Conservation (phyloP, 2,797 vertebrate genomes). For the Lacerta bilineata region DNA sequence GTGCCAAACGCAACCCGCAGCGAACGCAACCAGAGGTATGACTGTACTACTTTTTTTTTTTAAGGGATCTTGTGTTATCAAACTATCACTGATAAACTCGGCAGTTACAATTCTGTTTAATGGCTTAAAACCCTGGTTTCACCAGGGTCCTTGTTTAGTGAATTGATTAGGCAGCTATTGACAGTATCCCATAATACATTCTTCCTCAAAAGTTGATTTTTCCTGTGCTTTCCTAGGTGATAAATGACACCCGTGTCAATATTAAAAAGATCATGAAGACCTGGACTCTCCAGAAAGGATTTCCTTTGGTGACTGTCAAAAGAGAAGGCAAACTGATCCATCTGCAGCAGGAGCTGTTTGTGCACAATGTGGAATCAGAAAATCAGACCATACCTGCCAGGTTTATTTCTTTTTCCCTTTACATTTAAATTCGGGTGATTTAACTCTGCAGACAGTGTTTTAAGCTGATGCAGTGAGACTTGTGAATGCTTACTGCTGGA, state of each 20-base stretch:
- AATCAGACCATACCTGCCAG: slow-evolving; percentile 78
- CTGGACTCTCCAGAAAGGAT: slow-evolving; percentile 94
- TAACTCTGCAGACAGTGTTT: neutral
- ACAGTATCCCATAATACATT: neutral
- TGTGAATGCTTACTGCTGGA: slow-evolving; percentile 17
- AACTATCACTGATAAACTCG: neutral
- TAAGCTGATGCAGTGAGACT: neutral
- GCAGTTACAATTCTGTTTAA: neutral
- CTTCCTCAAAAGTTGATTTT: slow-evolving; percentile 22
- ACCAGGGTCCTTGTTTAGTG: neutral
- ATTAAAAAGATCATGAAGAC: slow-evolving; percentile 93
- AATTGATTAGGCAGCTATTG: slow-evolving; percentile 1
- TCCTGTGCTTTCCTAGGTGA: slow-evolving; percentile 74
- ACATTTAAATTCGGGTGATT: slow-evolving; percentile 20
- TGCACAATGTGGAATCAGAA: slow-evolving; percentile 78
- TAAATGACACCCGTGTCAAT: slow-evolving; percentile 76
- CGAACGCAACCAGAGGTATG: no score
- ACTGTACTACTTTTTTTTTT: no score
- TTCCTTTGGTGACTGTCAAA: slow-evolving; percentile 91
- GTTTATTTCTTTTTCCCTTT: slow-evolving; percentile 68
- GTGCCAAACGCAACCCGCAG: no score
- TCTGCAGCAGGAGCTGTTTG: slow-evolving; percentile 90
- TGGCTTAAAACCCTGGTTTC: neutral
- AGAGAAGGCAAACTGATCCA: slow-evolving; percentile 82
- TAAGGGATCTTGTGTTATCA: slow-evolving; percentile 5